A percentile compares a stretch with the other conserved stretches of the same genome.
Conservation (phyloP, 2,113 vertebrate genomes). For the Oreamnos americanus region DNA sequence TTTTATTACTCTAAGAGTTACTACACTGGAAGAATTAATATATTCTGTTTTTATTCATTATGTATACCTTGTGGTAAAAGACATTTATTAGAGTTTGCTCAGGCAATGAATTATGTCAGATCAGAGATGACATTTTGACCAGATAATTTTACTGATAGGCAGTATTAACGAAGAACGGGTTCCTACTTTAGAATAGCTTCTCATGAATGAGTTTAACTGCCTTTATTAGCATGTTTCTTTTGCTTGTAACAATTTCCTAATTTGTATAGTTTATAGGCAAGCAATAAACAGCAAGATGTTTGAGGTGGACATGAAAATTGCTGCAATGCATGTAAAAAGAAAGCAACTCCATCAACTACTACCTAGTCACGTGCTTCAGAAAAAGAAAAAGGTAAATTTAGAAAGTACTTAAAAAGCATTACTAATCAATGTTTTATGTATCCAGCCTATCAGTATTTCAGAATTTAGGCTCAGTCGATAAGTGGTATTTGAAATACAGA, state of each 20-base stretch:
- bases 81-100: neutral
- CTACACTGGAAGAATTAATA: neutral
- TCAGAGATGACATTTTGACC: neutral
- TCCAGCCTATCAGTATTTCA: neutral
- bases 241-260: conserved; percentile 71
- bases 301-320: conserved; percentile 92
- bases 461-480: neutral
- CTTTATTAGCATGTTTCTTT: conserved; percentile 55
- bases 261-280: conserved; percentile 91
- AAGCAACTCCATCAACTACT: conserved; percentile 89
- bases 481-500: neutral
- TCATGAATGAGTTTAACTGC: conserved; percentile 50
- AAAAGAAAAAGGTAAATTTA: conserved; percentile 87
- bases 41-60: neutral
- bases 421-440: neutral
- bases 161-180: neutral
- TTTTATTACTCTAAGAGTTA: neutral
- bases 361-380: conserved; percentile 87
- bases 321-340: conserved; percentile 89
- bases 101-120: neutral
- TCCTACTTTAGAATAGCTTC: neutral
- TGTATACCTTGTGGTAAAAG: neutral
- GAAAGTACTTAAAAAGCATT: conserved; percentile 28
- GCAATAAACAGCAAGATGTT: conserved; percentile 93
- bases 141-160: neutral